Evolutionary conservation across 2,797 vertebrate species (phyloP).

Genomic region (Caiman crocodilus): DNA sequence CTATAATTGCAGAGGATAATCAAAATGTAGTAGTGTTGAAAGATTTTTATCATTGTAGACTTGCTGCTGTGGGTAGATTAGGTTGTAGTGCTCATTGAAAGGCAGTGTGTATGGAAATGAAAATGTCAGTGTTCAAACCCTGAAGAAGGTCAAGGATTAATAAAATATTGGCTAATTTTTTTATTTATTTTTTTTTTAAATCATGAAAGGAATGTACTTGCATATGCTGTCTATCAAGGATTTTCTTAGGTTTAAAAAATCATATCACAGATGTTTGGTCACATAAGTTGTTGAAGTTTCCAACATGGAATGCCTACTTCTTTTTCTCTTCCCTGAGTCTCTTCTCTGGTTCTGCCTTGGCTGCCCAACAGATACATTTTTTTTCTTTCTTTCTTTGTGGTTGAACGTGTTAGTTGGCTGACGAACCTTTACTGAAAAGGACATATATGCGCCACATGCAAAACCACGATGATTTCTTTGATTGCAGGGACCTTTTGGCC

Average conservation of each 20-base stretch:
- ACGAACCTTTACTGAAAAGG: slow-evolving; percentile 66
- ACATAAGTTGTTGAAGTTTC: neutral
- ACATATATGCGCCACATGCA: slow-evolving; percentile 66
- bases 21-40: neutral
- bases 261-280: neutral
- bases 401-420: slow-evolving; percentile 60
- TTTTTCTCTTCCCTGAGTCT: slow-evolving; percentile 13
- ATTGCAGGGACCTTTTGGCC: slow-evolving; percentile 77
- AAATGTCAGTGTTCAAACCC: neutral
- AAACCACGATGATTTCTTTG: slow-evolving; percentile 77
- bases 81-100: neutral
- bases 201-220: neutral
- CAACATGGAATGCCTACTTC: neutral
- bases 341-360: neutral
- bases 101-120: neutral
- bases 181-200: neutral
- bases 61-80: neutral
- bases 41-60: neutral
- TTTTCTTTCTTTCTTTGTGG: slow-evolving; percentile 45
- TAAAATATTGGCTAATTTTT: neutral
- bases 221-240: neutral
- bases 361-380: slow-evolving; percentile 23
- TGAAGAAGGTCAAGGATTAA: neutral
- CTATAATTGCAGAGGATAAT: neutral
- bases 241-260: slow-evolving; percentile 24